Conservation (phyloP, 2,888 invertebrate genomes). For the Amorpha juglandis region DNA sequence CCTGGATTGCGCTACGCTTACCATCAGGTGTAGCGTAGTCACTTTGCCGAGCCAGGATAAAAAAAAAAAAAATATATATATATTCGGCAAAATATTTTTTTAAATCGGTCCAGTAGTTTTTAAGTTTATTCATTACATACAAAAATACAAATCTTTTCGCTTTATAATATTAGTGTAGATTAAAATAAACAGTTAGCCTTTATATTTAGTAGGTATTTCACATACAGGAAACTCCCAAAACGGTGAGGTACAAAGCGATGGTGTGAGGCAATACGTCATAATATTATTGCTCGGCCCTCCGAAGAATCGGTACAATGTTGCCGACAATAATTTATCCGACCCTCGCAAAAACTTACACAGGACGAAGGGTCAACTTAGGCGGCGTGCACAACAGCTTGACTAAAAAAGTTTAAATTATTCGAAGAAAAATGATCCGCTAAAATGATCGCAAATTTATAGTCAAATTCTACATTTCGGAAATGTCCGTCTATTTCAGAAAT, state of each 20-base stretch:
- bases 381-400: conserved; percentile 44
- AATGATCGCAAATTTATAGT: background rate
- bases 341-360: conserved; percentile 55
- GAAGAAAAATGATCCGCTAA: background rate
- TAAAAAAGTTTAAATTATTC: background rate
- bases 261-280: conserved; percentile 78
- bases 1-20: no score
- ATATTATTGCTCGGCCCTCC: conserved; percentile 79
- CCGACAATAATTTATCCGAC: conserved; percentile 77
- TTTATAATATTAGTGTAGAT: background rate
- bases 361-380: conserved; percentile 54
- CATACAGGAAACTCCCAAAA: conserved; percentile 33
- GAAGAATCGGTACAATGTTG: conserved; percentile 69
- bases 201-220: background rate
- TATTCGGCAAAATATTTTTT: no score
- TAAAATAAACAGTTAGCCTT: background rate
- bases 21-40: no score
- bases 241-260: conserved; percentile 59
- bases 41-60: no score
- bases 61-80: no score
- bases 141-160: no score
- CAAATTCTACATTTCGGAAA: no score
- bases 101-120: no score
- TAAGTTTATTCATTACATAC: no score
- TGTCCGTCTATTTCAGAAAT: no score